Base-by-base conservation (phyloP, 1,140 invertebrate species). In the Asobara japonica region DNA sequence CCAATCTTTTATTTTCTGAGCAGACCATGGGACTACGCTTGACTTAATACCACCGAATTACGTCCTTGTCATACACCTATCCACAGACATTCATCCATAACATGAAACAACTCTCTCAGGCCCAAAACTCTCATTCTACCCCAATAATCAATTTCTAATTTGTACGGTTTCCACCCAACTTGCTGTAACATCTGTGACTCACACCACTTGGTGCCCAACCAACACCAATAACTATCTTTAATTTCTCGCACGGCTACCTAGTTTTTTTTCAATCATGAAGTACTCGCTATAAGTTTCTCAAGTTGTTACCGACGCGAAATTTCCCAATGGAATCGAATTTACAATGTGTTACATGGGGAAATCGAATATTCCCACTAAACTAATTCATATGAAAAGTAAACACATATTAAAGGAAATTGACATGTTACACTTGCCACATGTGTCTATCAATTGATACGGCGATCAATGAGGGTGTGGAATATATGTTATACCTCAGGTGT, bases 401-500 rank as follows among this genome's bases (percentile, higher is more conserved):
- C n/a, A 45, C 1, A 7, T 45, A 16, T 45, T 13, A 45, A 13
- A 45, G 41, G 13, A 45, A 45, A 45, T 45, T 45, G 41, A 45
- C 41, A 45, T 45, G 41, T 45, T 45, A 45, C 41, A 72, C 60
- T 62, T 62, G 13, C 51, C 65, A 18, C 41, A n/a, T n/a, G 51
- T 68, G 75, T 78, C 72, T 78, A 76, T 76, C 75, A 75, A 74
- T 78, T 74, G 75, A 71, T 73, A 71, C 71, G 74, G 74, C 70
- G 60, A 69, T 73, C 72, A 66, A 65, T 73, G 18, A 27, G 48
- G 18, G 45, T 73, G 36, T 48, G 33, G 72, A 77, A 75, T 69
- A 73, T 74, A 74, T 73, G 60, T 72, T 74, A 74, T 69, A 69
- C 73, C 74, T 75, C 77, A 74, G 76, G 75, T 69, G 74, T 77